Evolutionary conservation across 2,797 vertebrate species (phyloP), one percentile per base, ranked within the genome.

Genomic region (Pangasius mekongensis): DNA sequence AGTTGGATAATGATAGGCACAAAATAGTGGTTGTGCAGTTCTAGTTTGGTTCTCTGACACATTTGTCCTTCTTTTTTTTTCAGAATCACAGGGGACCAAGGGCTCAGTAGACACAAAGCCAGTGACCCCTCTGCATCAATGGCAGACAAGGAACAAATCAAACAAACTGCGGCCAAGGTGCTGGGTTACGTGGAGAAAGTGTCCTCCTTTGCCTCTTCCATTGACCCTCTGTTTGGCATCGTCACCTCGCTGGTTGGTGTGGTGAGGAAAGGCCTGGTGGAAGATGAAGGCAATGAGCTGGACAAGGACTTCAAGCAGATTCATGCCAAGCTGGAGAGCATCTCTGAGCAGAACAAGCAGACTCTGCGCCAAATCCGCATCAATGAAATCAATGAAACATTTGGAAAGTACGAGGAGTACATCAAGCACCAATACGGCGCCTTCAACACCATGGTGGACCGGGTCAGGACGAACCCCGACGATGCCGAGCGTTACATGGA

Each of bases 401-500:
- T 90, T 0, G 94, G 95, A 52, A 96, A 92, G 87, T 95, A 96
- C 0, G 96, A 97, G 86, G 95, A 96, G 89, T 93, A 91, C 92
- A 96, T 97, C 91, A 96, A 96, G 91, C 95, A 97, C 91, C 96
- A 97, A 90, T 97, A 96, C 20, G 1, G 0, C 0, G 95, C 95
- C 67, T 95, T 97, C 88, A 95, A 92, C 92, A 60, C 0, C 71
- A 96, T 97, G 96, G 93, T 97, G 91, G 91, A 90, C 0, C 67
- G 77, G 49, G 87, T 96, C n/a, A 96, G 94, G 92, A 93, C 91
- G 73, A 90, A 96, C 58, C 95, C 95, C 0, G 93, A 92, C 1
- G 88, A 91, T 0, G 62, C 89, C 0, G 1, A 58, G 0, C 43
- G 0, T 1, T 18, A 95, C 94, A 96, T 96, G 94, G 0, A 87